Base-by-base conservation (phyloP, 2,797 vertebrate genomes). In the Tragelaphus oryx region DNA sequence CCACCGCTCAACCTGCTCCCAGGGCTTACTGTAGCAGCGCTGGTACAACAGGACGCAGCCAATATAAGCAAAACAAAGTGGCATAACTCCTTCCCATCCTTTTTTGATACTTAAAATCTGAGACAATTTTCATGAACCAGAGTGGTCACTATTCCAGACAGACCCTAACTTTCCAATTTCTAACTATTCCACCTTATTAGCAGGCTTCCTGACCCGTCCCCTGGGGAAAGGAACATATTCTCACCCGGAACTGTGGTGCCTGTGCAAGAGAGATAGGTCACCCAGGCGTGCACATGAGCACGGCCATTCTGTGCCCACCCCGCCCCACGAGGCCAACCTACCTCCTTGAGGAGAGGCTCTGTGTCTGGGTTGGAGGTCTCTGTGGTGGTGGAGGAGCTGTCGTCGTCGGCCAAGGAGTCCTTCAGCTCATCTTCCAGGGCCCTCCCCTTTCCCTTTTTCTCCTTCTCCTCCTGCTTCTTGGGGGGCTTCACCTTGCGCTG, bases 381-480 rank as follows among this genome's bases (percentile, higher is more conserved):
- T 41, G 99, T 99, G 91, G 99, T 99, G 12, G 99, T 99, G 97
- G 99, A 99, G 96, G 99, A 99, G 98, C 99, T 99, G 98, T 99
- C 99, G 13, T 99, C 99, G 26, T 99, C 99, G 48, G 98, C 99
- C 98, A 99, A 97, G 44, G 98, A 98, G 94, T 99, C 99, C 96
- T 99, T 99, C 20, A 99, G 98, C 92, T 99, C 99, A n/a, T 99
- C 99, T 87, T 99, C 99, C 93, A 98, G 99, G 78, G 97, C 98
- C 97, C 99, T 99, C 94, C 98, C 98, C 95, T 99, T 99, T 33
- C 97, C 98, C 97, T 99, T 99, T 97, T 98, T 99, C 81, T 99
- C 99, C 95, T 99, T 99, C 46, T 99, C 99, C 91, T 99, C 99
- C 86, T 99, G 99, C 97, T 99, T 99, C 97, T 98, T 99, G 95